These are phyloP conservation scores for Geodia barretti DNA, from an alignment of 37 sponge, comb jelly and placozoan genomes.

Conservation along the genomic window DNA sequence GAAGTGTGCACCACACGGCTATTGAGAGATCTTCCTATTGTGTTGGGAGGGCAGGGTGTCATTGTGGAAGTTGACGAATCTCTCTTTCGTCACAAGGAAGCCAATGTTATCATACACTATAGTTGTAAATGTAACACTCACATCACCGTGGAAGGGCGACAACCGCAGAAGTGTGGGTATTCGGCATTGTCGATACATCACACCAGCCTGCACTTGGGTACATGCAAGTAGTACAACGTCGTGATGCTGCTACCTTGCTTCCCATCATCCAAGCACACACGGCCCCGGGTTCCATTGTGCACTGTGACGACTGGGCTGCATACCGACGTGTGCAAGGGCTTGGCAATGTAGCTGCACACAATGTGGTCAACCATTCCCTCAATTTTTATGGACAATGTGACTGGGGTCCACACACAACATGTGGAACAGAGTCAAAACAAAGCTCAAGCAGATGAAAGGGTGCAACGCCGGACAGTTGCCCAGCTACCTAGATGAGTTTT, in stretches of 20 bases:
- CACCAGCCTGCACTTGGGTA: slow-evolving; percentile 46
- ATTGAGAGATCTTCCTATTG: neutral
- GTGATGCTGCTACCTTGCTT: slow-evolving; percentile 67
- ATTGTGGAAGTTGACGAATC: slow-evolving; percentile 59
- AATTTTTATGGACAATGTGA: slow-evolving; percentile 56
- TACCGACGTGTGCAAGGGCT: slow-evolving; percentile 31
- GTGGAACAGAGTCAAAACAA: slow-evolving; percentile 64
- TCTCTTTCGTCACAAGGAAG: slow-evolving; percentile 60
- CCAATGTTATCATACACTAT: neutral
- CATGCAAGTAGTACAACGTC: slow-evolving; percentile 55
- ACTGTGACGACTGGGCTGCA: slow-evolving; percentile 66
- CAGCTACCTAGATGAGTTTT: slow-evolving; percentile 71
- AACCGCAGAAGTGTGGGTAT: slow-evolving; percentile 59
- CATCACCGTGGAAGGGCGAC: slow-evolving; percentile 55
- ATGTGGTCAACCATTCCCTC: slow-evolving; percentile 64
- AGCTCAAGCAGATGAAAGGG: slow-evolving; percentile 70
- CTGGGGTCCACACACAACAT: slow-evolving; percentile 68
- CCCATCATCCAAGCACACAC: slow-evolving; percentile 65
- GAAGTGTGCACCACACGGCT: slow-evolving; percentile 48
- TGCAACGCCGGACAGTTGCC: slow-evolving; percentile 37
- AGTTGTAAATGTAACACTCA: neutral
- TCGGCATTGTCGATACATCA: slow-evolving; percentile 62
- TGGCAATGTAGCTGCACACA: slow-evolving; percentile 39
- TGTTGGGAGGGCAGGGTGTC: slow-evolving; percentile 42
- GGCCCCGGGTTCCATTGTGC: slow-evolving; percentile 42